Evolutionary conservation across 2,797 vertebrate species (phyloP).

Genomic region (Ceyx erithaca): DNA sequence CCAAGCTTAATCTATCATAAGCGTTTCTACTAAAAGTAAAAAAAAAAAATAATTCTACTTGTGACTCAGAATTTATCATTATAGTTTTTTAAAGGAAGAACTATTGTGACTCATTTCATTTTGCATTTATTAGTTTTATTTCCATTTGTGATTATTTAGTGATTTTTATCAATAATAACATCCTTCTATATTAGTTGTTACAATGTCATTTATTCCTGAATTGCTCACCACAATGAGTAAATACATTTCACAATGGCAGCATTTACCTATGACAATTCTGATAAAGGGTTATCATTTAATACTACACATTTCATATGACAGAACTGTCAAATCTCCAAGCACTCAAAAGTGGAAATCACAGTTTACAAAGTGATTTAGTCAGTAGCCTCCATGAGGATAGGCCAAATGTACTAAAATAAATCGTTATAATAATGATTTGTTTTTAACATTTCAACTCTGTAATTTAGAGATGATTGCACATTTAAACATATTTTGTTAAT

Average conservation of each 20-base stretch:
- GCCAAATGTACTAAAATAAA: neutral
- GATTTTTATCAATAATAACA: neutral
- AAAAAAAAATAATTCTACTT: neutral
- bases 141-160: neutral
- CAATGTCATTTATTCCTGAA: neutral
- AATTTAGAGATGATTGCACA: neutral
- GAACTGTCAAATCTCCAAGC: neutral
- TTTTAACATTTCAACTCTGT: neutral
- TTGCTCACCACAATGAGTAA: neutral
- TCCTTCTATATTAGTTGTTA: neutral
- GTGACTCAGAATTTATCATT: neutral
- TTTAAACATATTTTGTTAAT: slow-evolving; percentile 20
- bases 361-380: neutral
- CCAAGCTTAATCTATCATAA: neutral
- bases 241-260: neutral
- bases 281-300: neutral
- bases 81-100: neutral
- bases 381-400: neutral
- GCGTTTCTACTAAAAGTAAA: neutral
- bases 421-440: neutral
- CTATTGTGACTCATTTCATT: neutral
- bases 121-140: neutral
- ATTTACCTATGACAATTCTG: neutral
- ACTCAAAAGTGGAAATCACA: neutral
- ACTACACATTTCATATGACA: neutral